Evolutionary conservation across 2,888 invertebrate genomes (phyloP), one percentile per base, ranked within the genome.

Genomic region (Noctua comes): DNA sequence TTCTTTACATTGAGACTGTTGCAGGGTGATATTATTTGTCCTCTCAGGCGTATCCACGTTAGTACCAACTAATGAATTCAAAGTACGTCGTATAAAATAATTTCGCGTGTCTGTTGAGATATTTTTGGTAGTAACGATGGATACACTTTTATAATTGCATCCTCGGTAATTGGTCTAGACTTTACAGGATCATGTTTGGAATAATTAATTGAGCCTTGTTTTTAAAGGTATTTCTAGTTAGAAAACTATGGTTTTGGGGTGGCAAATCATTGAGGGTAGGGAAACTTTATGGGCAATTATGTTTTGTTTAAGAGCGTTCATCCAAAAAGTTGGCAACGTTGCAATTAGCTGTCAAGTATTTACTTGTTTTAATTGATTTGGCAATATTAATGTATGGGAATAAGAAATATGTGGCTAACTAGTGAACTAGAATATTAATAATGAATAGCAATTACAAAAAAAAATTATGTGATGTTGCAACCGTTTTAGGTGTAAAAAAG

Each of bases 31-130:
- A 75, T n/a, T 43, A 31, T 40, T 24, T 18, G 2, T 31, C 11
- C 10, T 16, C 16, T 48, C 0, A 18, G 68, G 59, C 69, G 51
- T 70, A 77, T 87, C 87, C 76, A 70, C 4, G 1, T 43, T 82
- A 79, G 16, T 65, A 69, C 11, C 62, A 66, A 74, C 89, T 82
- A 77, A 87, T 88, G 79, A 78, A 87, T 80, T 78, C 82, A 51
- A 73, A 78, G 62, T 76, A 80, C 73, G 79, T 77, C 64, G 85
- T 69, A n/a, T 80, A 73, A 76, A 82, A 80, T 80, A 69, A 88
- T 77, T 84, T 72, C 43, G 73, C 46, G 31, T 87, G 48, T 76
- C 72, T 73, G 84, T 76, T 69, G 70, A 73, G 66, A 73, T 73
- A 59, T 83, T 83, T 73, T 65, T 65, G 83, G 54, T 73, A 86